Base-by-base conservation (phyloP, 2,797 vertebrate genomes). In the Arrhamphus sclerolepis region DNA sequence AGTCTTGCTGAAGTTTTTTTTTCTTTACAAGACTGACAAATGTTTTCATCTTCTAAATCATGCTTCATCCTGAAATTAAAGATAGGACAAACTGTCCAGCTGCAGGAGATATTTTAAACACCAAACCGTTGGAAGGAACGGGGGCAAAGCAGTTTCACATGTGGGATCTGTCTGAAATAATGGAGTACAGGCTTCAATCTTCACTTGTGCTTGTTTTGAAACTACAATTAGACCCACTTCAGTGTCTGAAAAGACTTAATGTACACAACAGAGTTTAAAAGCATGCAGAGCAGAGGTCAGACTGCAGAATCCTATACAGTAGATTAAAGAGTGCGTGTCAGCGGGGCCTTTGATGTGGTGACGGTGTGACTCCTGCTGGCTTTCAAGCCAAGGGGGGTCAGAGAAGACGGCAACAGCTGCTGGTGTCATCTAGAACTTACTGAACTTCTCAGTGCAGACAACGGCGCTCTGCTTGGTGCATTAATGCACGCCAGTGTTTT, bases 301-400 rank as follows among this genome's bases (percentile, higher is more conserved):
- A 7, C 52, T 39, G 63, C 22, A 52, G 62, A 62, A 70, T 66
- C 43, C 46, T 31, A 3, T 55, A 65, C 55, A 57, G 62, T 56
- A 60, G 43, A 71, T 72, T 68, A 72, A 65, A 70, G 64, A 17
- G 3, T 26, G 49, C 66, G 53, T 47, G 58, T 67, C 59, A 10
- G 9, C 18, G 22, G 3, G 7, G 40, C 9, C 71, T 85, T 82
- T 86, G 65, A 80, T 84, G 79, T 80, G 82, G 69, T 69, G 56
- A 70, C 63, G 52, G 56, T 56, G 64, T 20, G 79, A 72, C 44
- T 67, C 67, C 69, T 58, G 68, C 77, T 60, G 77, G 26, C 59
- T 55, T 57, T 20, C 10, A 13, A 28, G 52, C 70, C 9, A 21
- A 56, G 24, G 75, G 78, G 69, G 70, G 65, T 39, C 44, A 2